Percentiles rank a stretch among this genome's conserved stretches.
Conservation (phyloP, 2,113 vertebrate genomes). For the Ceratotherium simum region DNA sequence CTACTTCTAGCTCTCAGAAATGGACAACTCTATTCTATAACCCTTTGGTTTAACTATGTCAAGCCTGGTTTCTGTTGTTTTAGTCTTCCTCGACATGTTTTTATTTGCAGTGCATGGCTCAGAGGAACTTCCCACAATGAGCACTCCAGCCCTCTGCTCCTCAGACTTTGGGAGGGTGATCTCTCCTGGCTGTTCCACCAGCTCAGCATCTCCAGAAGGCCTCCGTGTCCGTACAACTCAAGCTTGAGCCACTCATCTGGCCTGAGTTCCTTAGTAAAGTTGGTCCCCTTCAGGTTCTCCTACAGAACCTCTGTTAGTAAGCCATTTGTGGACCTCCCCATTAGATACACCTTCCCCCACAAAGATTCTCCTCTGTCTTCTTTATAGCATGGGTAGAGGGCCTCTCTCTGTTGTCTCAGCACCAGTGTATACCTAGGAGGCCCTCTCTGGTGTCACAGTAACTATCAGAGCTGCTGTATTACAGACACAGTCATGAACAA, state of each 20-base stretch:
- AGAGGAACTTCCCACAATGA: neutral
- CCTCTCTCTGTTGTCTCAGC: neutral
- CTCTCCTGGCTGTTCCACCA: neutral
- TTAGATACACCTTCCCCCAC: neutral
- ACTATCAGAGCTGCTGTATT: neutral
- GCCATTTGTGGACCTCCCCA: neutral
- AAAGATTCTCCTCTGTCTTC: neutral
- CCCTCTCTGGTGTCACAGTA: neutral
- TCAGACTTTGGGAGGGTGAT: neutral
- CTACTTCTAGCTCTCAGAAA: neutral
- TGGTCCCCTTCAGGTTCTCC: neutral
- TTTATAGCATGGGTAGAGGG: neutral
- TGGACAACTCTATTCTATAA: rapidly evolving
- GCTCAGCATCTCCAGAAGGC: neutral
- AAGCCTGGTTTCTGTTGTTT: neutral
- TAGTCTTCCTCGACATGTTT: neutral
- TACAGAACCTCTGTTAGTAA: neutral
- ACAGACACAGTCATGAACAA: neutral
- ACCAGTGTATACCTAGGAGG: neutral
- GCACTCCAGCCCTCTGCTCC: neutral
- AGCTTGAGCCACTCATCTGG: neutral
- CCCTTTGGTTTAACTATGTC: neutral
- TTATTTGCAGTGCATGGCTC: neutral
- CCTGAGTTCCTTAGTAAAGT: neutral
- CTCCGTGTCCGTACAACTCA: neutral